Evolutionary conservation across 2,797 vertebrate genomes (phyloP).

Genomic region (Enteromius thamalakanensis): DNA sequence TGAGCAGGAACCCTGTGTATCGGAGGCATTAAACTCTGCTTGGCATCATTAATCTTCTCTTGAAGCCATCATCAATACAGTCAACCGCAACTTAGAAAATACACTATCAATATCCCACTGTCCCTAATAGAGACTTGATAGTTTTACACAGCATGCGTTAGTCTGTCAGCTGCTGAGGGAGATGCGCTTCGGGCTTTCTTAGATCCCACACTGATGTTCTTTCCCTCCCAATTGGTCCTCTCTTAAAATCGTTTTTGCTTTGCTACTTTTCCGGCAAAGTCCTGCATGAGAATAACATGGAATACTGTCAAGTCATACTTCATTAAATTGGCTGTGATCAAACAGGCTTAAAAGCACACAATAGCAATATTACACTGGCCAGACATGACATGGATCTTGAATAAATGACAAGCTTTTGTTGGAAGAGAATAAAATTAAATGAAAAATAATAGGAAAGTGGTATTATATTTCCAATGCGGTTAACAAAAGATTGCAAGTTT

Average conservation of each 20-base stretch:
- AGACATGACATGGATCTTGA: not conserved
- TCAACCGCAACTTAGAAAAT: slow-evolving; percentile 42
- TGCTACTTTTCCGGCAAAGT: not conserved
- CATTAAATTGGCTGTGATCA: not conserved
- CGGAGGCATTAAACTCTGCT: slow-evolving; percentile 45
- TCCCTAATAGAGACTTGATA: slow-evolving; percentile 26
- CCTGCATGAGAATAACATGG: not conserved
- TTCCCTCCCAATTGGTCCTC: not conserved
- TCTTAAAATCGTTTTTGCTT: not conserved
- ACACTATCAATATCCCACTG: slow-evolving; percentile 36
- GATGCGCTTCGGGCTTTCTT: not conserved
- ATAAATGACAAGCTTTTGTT: not conserved
- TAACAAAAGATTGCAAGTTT: not conserved
- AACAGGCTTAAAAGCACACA: slow-evolving; percentile 4
- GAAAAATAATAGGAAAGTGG: not conserved
- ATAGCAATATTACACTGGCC: slow-evolving; percentile 11
- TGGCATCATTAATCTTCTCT: slow-evolving; percentile 50
- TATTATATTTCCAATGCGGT: not conserved
- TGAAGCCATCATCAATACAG: slow-evolving; percentile 49
- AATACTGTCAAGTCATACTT: not conserved
- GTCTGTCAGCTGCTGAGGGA: slow-evolving; percentile 18
- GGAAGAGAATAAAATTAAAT: not conserved
- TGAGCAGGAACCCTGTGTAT: slow-evolving; percentile 17
- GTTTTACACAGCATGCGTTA: slow-evolving; percentile 24
- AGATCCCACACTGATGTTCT: slow-evolving; percentile 12